A percentile compares a stretch with the other conserved stretches of the same genome.
Conservation (phyloP, 2,113 vertebrate genomes). For the Columba livia region DNA sequence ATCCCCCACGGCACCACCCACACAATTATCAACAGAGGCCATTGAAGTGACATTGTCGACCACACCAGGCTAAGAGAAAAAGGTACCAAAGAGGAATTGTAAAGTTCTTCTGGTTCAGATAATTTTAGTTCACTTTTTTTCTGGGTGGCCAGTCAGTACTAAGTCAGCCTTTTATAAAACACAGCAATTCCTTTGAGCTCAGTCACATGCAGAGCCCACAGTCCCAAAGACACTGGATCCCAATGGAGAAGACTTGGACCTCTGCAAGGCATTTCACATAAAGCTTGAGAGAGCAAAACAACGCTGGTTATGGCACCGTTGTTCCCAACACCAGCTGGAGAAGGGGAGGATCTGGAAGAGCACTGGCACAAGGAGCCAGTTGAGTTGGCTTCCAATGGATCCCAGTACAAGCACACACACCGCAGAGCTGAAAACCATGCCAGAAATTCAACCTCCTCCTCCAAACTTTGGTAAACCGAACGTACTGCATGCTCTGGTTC, state of each 20-base stretch:
- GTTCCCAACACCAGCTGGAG: not conserved
- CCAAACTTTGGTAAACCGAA: not conserved
- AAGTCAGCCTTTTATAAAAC: not conserved
- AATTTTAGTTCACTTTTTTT: not conserved
- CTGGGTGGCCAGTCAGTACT: not conserved
- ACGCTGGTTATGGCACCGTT: not conserved
- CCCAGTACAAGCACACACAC: not conserved
- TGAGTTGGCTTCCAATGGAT: not conserved
- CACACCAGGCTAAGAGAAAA: not conserved
- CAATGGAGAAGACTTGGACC: fast-evolving
- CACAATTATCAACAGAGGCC: not conserved
- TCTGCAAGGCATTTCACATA: not conserved
- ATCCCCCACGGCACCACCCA: not conserved
- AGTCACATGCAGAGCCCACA: not conserved
- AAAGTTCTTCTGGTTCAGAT: not conserved
- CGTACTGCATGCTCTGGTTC: fast-evolving
- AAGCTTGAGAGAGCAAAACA: not conserved
- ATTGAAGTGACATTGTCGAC: not conserved
- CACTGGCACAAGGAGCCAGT: not conserved
- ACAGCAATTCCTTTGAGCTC: not conserved
- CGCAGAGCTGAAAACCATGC: not conserved
- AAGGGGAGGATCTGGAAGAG: not conserved
- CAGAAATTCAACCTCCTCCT: not conserved
- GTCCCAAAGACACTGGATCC: not conserved
- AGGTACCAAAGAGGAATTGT: not conserved